Percentiles rank a stretch among this genome's conserved stretches.
These are phyloP conservation scores for Loripinus fragilis DNA, from an alignment of 2,888 invertebrate species.

Conservation along the genomic window DNA sequence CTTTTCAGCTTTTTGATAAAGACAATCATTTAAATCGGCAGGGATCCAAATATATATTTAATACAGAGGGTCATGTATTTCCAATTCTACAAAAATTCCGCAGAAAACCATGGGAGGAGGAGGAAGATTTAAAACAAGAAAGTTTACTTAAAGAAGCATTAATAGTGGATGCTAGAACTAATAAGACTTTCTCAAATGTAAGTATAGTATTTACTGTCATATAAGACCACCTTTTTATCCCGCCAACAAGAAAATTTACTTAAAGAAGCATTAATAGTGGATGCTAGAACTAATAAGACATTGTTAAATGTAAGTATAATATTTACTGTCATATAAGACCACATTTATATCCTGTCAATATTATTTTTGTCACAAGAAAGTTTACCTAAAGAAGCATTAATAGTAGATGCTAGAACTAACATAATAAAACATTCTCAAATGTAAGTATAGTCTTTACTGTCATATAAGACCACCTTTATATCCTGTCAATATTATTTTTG, in stretches of 20 bases:
- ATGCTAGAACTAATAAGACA: constrained; percentile 66
- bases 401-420: constrained; percentile 69
- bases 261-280: constrained; percentile 55
- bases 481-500: constrained; percentile 15
- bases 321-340: no score
- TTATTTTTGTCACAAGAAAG: no score
- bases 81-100: constrained; percentile 83
- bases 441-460: constrained; percentile 67
- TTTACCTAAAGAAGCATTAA: constrained; percentile 25
- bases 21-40: constrained; percentile 86
- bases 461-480: no score
- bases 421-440: constrained; percentile 65
- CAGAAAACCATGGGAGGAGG: constrained; percentile 60
- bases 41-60: constrained; percentile 85
- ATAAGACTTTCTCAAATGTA: constrained; percentile 70
- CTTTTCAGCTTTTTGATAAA: constrained; percentile 86
- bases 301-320: constrained; percentile 69
- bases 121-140: background rate
- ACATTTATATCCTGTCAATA: no score
- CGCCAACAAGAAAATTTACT: constrained; percentile 12
- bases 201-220: no score
- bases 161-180: constrained; percentile 68
- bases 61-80: constrained; percentile 87
- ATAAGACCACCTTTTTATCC: no score
- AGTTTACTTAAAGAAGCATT: constrained; percentile 20